A percentile compares a stretch with the other conserved stretches of the same genome.
phyloP scores from a whole-genome alignment of 2,888 invertebrate species.

The Idaea biselata region DNA sequence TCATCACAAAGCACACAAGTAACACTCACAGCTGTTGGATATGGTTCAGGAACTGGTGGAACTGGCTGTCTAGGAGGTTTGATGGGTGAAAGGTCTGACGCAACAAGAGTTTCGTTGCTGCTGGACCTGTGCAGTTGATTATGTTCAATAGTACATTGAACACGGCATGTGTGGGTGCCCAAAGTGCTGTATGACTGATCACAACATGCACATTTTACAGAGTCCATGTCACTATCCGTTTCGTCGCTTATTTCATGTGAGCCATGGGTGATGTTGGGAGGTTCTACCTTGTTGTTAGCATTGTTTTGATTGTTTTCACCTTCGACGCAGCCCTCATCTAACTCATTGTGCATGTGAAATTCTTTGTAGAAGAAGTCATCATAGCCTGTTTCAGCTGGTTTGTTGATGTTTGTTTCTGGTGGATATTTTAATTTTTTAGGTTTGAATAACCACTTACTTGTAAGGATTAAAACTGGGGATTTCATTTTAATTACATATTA shows the following conservation, averaged over 20 bases:
- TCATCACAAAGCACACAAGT: constrained; percentile 72
- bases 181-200: constrained; percentile 62
- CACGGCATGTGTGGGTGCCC: constrained; percentile 64
- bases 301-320: constrained; percentile 67
- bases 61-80: constrained; percentile 34
- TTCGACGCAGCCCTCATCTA: constrained; percentile 48
- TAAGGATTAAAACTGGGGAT: no score
- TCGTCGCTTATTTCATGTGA: constrained; percentile 65
- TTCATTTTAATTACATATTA: no score
- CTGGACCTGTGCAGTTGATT: constrained; percentile 60
- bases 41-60: constrained; percentile 33
- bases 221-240: constrained; percentile 74
- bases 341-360: constrained; percentile 63
- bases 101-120: constrained; percentile 71
- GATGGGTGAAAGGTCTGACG: constrained; percentile 51
- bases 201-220: constrained; percentile 71
- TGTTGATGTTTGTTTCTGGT: constrained; percentile 54
- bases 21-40: constrained; percentile 43
- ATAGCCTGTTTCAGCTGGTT: constrained; percentile 53
- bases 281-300: constrained; percentile 39
- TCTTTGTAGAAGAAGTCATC: constrained; percentile 65
- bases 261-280: constrained; percentile 7
- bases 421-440: neutral
- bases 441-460: neutral
- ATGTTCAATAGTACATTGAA: constrained; percentile 69